These are phyloP conservation scores for Drosophila nigricruria DNA, from an alignment of 2,888 invertebrate species.

Conservation along the genomic window DNA sequence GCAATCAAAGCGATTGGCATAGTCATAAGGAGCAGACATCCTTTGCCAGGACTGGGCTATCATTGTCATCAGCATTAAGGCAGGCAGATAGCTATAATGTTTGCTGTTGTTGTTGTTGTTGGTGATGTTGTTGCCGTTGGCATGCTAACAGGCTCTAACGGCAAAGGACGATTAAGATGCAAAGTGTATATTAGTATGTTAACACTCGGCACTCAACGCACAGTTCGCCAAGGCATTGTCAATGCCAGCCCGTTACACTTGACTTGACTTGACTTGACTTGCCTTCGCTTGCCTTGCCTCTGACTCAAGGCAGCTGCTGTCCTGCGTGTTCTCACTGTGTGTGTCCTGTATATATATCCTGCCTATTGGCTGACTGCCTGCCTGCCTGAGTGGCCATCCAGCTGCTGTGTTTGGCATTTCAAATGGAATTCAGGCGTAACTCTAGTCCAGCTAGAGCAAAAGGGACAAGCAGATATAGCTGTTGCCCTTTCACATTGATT, in stretches of 20 bases:
- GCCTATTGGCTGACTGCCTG: constrained; percentile 11
- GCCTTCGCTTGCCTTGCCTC: constrained; percentile 5
- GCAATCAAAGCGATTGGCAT: constrained; percentile 49
- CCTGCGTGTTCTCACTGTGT: constrained; percentile 30
- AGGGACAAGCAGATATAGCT: constrained; percentile 15
- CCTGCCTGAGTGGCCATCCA: constrained; percentile 62
- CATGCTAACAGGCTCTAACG: constrained; percentile 52
- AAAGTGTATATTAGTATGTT: constrained; percentile 80
- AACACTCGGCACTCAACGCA: constrained; percentile 60
- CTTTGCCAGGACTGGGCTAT: constrained; percentile 29
- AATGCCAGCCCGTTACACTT: constrained; percentile 55
- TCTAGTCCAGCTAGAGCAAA: not conserved
- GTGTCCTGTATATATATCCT: not conserved
- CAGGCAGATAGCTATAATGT: constrained; percentile 6
- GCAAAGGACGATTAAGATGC: constrained; percentile 74
- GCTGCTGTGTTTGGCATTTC: constrained; percentile 72
- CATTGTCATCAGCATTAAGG: constrained; percentile 37
- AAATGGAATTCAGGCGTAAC: constrained; percentile 57
- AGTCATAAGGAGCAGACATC: constrained; percentile 28
- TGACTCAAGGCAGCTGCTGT: constrained; percentile 54
- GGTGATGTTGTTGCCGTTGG: constrained; percentile 26
- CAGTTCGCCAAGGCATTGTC: constrained; percentile 36
- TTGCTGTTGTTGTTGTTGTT: constrained; percentile 19
- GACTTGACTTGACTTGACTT: constrained; percentile 59
- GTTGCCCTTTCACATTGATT: constrained; percentile 70